Evolutionary conservation across 1,140 invertebrate genomes (phyloP).

Genomic region (Varroa destructor): DNA sequence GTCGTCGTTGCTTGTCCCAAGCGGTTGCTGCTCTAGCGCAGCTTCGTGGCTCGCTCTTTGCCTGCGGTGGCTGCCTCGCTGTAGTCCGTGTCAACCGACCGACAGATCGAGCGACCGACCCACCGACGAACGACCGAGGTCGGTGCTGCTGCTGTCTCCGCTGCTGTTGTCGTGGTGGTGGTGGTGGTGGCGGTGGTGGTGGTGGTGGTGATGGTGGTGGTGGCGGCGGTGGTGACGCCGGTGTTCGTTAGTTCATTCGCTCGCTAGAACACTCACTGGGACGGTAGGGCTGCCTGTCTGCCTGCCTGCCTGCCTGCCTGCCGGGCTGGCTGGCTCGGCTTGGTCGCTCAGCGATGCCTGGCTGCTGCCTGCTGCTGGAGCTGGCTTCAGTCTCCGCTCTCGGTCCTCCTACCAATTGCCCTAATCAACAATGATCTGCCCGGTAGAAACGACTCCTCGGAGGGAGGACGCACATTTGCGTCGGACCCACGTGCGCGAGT

Average conservation of each 20-base stretch:
- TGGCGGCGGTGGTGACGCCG: no score
- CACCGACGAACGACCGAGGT: no score
- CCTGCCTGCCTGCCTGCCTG: background rate
- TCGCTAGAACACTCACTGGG: background rate
- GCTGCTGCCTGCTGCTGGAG: constrained; percentile 20
- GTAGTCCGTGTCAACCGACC: no score
- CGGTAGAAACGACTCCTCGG: constrained; percentile 28
- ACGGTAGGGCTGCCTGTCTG: constrained; percentile 7
- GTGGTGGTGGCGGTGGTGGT: no score
- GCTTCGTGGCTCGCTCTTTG: background rate
- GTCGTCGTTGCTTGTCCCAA: background rate
- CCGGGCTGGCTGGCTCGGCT: no score
- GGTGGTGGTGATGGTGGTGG: no score
- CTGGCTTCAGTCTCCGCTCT: background rate
- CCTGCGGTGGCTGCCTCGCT: no score
- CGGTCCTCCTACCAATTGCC: constrained; percentile 28
- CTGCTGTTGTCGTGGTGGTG: background rate
- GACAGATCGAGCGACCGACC: no score
- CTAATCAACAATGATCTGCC: constrained; percentile 28
- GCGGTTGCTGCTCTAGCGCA: constrained; percentile 8
- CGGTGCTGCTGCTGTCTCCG: constrained; percentile 2
- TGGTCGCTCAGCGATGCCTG: no score
- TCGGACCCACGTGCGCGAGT: constrained; percentile 7
- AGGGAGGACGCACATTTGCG: constrained; percentile 27
- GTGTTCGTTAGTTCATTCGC: no score